Base-by-base conservation (phyloP, 2,888 invertebrate genomes). In the Acleris cristana region DNA sequence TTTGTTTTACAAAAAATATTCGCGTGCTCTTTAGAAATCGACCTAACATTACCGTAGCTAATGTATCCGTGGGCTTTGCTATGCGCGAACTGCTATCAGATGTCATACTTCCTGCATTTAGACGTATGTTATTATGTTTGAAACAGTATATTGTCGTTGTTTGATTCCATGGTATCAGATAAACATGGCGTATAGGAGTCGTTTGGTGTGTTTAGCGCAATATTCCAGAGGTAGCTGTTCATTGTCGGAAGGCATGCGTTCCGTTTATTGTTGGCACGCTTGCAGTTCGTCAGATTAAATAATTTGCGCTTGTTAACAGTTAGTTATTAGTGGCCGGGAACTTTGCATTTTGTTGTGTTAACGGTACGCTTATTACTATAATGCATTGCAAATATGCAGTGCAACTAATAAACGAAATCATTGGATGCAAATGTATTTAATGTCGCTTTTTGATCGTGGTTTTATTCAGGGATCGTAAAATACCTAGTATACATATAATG, bases 191-290 rank as follows among this genome's bases (percentile, higher is more conserved):
- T 10, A 55, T 51, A 64, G 69, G 64, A 64, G 63, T 65, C 60
- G 58, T 64, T 57, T 49, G 62, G 65, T 68, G 70, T 72, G 71
- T 71, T 72, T 70, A 73, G 72, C 72, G 64, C 75, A 74, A 73
- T 72, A 74, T 77, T 76, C 72, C 76, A 70, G 72, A 65, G 72
- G 77, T 81, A 80, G 83, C 79, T 82, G 82, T 78, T 84, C 82
- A 83, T 79, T 79, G 75, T 72, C 74, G 77, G 76, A 81, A 82
- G 77, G 79, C 79, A 80, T 77, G 79, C 79, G 73, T 40, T 3
- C 40, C 40, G 14, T 78, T 75, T 76, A 80, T 77, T 80, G 81
- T 78, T 82, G 81, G 81, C 82, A 81, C 76, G 77, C 79, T 76
- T 71, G 76, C 76, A 73, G 71, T 73, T 71, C 69, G 74, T 77